Evolutionary conservation across 2,797 vertebrate genomes (phyloP), one percentile per base, ranked within the genome.

Genomic region (Gouania willdenowi): DNA sequence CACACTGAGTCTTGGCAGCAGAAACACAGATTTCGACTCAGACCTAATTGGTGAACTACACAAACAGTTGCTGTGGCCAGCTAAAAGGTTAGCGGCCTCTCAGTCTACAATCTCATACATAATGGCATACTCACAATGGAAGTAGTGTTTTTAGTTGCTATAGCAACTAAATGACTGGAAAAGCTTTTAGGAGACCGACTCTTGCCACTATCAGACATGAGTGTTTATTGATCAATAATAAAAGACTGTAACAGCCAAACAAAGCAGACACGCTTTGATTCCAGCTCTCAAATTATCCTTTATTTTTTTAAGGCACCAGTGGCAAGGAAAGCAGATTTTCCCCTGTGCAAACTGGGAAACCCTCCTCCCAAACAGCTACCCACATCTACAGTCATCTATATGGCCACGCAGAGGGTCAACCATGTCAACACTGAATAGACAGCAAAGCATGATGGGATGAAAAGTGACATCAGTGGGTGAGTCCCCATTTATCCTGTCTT

Each of bases 361-460:
- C 14, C 35, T 13, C 35, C 26, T 2, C 6, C 4, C 31, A 39
- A 43, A 27, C 47, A 19, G 8, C 41, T 3, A 30, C 46, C 14
- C 41, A 10, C 51, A 8, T 17, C 34, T 2, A 19, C 25, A 41
- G 28, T 35, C 41, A 19, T 23, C 37, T 8, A 1, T 1, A 1
- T 8, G 8, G 8, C 37, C 44, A 20, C 16, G 10, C 26, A 20
- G 20, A n/a, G 18, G 5, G 34, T 31, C 40, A 5, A 24, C 10
- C 1, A 25, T 7, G 4, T 28, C 38, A 23, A 12, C 37, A 20
- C 38, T 20, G 10, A 18, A 19, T 2, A 9, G 36, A 18, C 0
- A 34, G 14, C n/a, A 24, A 34, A 8, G 57, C 44, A n/a, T 35
- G 53, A 63, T 13, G 30, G 48, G 36, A 57, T 13, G n/a, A 13